Evolutionary conservation across 1,140 invertebrate species (phyloP).

Genomic region (Drosophila watanabei): DNA sequence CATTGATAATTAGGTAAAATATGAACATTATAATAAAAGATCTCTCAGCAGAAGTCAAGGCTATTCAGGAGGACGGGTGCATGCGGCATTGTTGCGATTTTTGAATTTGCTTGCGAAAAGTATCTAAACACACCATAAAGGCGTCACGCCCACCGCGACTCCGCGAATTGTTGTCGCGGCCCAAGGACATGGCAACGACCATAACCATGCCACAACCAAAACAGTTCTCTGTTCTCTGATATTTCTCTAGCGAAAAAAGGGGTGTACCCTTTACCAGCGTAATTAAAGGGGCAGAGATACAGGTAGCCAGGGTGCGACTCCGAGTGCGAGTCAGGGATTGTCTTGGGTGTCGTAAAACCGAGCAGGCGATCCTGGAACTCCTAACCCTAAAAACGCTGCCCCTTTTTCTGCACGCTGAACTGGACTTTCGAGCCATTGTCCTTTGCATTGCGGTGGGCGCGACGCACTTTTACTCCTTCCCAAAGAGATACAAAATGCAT

Average conservation of each 20-base stretch:
- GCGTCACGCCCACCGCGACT: constrained; percentile 79
- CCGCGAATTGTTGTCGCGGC: constrained; percentile 29
- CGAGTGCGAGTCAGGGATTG: not conserved
- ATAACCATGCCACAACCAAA: constrained; percentile 67
- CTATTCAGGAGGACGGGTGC: constrained; percentile 62
- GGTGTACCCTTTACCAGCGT: constrained; percentile 83
- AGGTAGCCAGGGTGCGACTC: constrained; percentile 16
- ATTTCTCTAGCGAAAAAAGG: constrained; percentile 56
- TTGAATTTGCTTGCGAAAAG: constrained; percentile 79
- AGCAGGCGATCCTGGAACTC: constrained; percentile 14
- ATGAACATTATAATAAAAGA: constrained; percentile 46
- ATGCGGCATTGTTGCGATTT: constrained; percentile 70
- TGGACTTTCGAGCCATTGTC: constrained; percentile 54
- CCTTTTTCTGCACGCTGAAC: constrained; percentile 37
- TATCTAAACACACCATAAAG: constrained; percentile 83
- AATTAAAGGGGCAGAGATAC: constrained; percentile 72
- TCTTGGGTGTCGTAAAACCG: constrained; percentile 21
- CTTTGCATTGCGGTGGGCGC: constrained; percentile 72
- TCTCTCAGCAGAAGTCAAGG: constrained; percentile 67
- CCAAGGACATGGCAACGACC: constrained; percentile 59
- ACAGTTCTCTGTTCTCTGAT: constrained; percentile 29
- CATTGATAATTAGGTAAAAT: constrained; percentile 75
- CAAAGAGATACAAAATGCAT: constrained; percentile 1
- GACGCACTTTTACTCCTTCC: constrained; percentile 79
- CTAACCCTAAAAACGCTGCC: constrained; percentile 64